Conservation (phyloP, 2,113 vertebrate species). For the Proterorhinus semilunaris region DNA sequence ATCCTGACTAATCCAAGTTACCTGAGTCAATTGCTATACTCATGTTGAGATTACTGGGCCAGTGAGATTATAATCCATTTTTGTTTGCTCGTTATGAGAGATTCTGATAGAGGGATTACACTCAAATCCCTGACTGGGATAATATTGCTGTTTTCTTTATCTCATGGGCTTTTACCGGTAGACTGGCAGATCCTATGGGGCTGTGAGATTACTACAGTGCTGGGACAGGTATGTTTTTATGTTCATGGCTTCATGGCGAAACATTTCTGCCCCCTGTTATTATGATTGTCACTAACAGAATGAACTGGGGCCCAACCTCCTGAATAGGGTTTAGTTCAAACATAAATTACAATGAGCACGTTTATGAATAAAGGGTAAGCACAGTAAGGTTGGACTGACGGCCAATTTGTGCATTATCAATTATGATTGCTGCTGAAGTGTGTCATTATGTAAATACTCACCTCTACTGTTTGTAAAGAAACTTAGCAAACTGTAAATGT, state of each 20-base stretch:
- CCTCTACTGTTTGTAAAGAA: too few species aligned
- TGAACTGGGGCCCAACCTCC: too few species aligned
- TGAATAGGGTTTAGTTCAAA: too few species aligned
- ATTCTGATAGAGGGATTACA: slow-evolving; percentile 64
- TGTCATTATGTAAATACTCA: too few species aligned
- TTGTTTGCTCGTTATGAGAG: slow-evolving; percentile 56
- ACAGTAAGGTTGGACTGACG: too few species aligned
- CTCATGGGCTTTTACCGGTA: slow-evolving; percentile 45
- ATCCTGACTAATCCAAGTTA: slow-evolving; percentile 47
- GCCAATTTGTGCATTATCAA: too few species aligned
- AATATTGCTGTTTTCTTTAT: slow-evolving; percentile 39
- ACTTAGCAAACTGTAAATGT: too few species aligned
- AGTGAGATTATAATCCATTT: slow-evolving; percentile 59
- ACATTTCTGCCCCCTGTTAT: not conserved
- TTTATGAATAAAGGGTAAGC: too few species aligned
- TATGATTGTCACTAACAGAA: slow-evolving; percentile 8
- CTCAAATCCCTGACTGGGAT: slow-evolving; percentile 44
- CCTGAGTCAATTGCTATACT: slow-evolving; percentile 36
- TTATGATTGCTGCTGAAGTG: too few species aligned
- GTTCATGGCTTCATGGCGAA: not conserved
- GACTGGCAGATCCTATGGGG: slow-evolving; percentile 40
- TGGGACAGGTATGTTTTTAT: slow-evolving; percentile 43
- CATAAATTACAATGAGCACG: too few species aligned
- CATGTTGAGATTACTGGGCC: slow-evolving; percentile 46
- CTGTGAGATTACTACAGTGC: slow-evolving; percentile 33